These are phyloP conservation scores for Colius striatus DNA, from an alignment of 2,113 vertebrate genomes.

Conservation along the genomic window DNA sequence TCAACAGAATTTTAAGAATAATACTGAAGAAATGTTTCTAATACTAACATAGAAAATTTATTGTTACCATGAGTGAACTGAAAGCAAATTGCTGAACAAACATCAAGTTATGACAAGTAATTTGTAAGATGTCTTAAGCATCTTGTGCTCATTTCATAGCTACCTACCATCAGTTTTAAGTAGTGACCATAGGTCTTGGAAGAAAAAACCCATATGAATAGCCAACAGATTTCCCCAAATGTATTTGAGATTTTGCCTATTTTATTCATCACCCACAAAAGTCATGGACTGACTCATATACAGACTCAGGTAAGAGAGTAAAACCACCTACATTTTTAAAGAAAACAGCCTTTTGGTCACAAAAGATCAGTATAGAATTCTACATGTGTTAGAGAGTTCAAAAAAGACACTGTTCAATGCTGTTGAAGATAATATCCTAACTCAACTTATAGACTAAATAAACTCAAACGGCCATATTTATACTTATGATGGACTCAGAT, in stretches of 20 bases:
- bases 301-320: background rate
- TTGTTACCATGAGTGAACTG: background rate
- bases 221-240: background rate
- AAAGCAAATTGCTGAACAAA: background rate
- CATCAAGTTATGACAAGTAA: background rate
- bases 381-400: background rate
- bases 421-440: background rate
- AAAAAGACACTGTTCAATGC: background rate
- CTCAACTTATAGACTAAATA: background rate
- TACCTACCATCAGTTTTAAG: background rate
- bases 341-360: background rate
- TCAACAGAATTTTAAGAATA: background rate
- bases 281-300: background rate
- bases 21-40: background rate
- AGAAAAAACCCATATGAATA: background rate
- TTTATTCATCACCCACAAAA: background rate
- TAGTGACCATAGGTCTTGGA: fast-evolving
- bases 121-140: background rate
- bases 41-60: background rate
- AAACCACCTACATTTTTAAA: background rate
- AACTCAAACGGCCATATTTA: too few relatives aligned
- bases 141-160: background rate
- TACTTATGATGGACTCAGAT: too few relatives aligned
- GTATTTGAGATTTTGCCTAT: background rate
- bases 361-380: background rate